These are phyloP conservation scores for Pterostichus niger DNA, from an alignment of 2,888 invertebrate genomes.

Conservation along the genomic window DNA sequence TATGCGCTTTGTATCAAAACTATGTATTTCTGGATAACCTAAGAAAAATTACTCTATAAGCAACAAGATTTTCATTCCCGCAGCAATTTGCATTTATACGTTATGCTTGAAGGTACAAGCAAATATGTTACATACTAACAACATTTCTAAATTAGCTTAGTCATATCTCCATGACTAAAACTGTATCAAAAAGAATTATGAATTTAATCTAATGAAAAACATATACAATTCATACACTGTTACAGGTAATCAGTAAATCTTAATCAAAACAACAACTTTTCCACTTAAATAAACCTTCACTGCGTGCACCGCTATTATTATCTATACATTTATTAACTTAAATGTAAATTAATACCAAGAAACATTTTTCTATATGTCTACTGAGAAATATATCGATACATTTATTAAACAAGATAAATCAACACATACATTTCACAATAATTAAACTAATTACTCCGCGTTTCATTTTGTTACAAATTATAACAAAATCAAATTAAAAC, in stretches of 20 bases:
- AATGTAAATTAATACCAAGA: conserved; percentile 48
- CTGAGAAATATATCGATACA: conserved; percentile 36
- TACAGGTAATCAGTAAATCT: conserved; percentile 44
- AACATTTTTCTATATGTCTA: conserved; percentile 1
- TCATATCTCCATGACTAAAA: conserved; percentile 41
- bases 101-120: background rate
- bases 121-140: background rate
- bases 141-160: conserved; percentile 42
- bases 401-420: conserved; percentile 41
- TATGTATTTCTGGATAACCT: too few relatives aligned
- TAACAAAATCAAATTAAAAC: conserved; percentile 43
- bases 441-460: conserved; percentile 23
- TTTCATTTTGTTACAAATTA: background rate
- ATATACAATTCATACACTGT: conserved; percentile 35
- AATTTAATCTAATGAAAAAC: conserved; percentile 25
- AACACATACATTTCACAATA: background rate
- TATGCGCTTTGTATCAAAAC: too few relatives aligned
- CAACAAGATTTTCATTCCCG: too few relatives aligned
- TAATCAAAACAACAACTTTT: conserved; percentile 48
- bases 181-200: conserved; percentile 43
- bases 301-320: conserved; percentile 29
- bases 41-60: background rate
- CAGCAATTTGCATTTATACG: too few relatives aligned
- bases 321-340: conserved; percentile 36
- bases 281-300: conserved; percentile 35